Percentiles rank a stretch among this genome's conserved stretches.
Evolutionary conservation across 2,113 vertebrate species (phyloP).

Genomic region (Tetrao urogallus): DNA sequence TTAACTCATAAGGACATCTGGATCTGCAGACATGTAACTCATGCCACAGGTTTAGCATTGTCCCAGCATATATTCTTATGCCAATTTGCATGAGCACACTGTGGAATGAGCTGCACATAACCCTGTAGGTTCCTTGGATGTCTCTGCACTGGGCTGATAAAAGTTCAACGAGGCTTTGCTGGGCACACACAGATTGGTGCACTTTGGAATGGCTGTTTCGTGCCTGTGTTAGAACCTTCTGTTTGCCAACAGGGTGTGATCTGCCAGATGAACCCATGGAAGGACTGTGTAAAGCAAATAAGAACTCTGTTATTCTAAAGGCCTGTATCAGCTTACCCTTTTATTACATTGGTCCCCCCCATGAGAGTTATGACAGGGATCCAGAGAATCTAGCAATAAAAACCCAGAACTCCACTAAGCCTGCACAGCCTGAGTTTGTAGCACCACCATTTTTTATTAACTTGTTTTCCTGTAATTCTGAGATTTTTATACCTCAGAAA

Average conservation of each 20-base stretch:
- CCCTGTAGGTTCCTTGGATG: neutral
- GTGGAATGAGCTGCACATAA: neutral
- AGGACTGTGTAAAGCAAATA: neutral
- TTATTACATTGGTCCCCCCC: neutral
- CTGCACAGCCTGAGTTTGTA: neutral
- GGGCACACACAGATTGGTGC: neutral
- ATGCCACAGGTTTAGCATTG: fast-evolving
- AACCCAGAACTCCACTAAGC: neutral
- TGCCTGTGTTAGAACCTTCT: neutral
- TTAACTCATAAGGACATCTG: neutral
- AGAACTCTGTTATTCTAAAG: conserved; percentile 30
- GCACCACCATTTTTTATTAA: neutral
- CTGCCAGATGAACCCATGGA: neutral
- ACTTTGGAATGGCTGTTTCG: conserved; percentile 1
- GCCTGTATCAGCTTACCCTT: neutral
- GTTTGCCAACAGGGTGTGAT: conserved; percentile 63
- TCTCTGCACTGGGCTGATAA: neutral
- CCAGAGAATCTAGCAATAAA: neutral
- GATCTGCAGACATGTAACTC: neutral
- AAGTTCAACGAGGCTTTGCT: neutral
- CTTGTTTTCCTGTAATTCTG: neutral
- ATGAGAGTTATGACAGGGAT: neutral
- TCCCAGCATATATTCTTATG: neutral
- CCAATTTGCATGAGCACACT: neutral
- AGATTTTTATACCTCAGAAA: neutral